Evolutionary conservation across 92 coral and sea anemone species (phyloP), one percentile per base, ranked within the genome.

Genomic region (Bergia sp.): DNA sequence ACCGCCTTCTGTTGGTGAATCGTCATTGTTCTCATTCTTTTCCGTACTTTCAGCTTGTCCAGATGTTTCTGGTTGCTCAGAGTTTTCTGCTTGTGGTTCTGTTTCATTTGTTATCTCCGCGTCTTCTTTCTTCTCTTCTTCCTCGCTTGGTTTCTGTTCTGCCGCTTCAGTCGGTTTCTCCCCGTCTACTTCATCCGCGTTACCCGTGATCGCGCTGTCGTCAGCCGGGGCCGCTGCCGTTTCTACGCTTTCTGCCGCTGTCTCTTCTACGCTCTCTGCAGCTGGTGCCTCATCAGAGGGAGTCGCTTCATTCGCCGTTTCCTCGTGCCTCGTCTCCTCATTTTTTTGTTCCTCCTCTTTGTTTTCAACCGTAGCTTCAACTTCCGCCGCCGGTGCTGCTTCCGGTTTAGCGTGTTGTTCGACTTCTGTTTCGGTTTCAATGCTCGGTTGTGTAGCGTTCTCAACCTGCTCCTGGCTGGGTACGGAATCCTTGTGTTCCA

Each of bases 401-500:
- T 55, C 86, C 16, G 76, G 47, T 77, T 73, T 78, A 1, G 49
- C 55, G 23, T 1, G 29, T 53, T 69, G 79, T 16, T 45, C 66
- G 37, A 7, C 65, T 84, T 73, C 87, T 45, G 67, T 79, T 49
- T 80, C 71, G 39, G 69, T 10, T 78, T 47, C 65, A 57, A 74
- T 18, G 16, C 47, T 64, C 15, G 73, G 42, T 77, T 65, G 74
- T 39, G 81, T 64, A 38, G 71, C 89, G 40, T 79, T 75, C 75
- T 44, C 81, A 23, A 38, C 88, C 47, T 66, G 29, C 76, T 90
- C 85, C 42, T 50, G 78, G 57, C 61, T 40, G 44, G 80, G 79
- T 12, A 79, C 77, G 7, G 89, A 85, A 89, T 96, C 98, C 23
- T 91, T 92, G 61, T 89, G 92, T 21, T 88, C 85, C 4, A 76